Conservation (phyloP, 2,888 invertebrate species). For the Eulithis prunata region DNA sequence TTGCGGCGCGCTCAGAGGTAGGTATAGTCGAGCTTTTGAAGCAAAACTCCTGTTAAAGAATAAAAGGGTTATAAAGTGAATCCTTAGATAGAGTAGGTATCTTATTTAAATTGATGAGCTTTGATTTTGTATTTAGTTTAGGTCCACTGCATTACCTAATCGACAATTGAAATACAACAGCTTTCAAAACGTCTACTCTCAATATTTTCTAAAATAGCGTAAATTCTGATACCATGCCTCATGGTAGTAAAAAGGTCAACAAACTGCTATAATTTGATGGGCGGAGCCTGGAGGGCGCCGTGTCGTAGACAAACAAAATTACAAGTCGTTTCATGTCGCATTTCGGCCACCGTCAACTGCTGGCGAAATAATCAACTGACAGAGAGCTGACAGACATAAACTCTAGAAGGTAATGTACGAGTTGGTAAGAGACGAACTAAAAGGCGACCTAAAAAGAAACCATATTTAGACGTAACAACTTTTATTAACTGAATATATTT, state of each 20-base stretch:
- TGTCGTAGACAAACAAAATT: slow-evolving; percentile 19
- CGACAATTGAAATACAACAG: too few relatives aligned
- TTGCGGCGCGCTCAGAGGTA: neutral
- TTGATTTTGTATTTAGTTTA: too few relatives aligned
- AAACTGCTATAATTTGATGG: slow-evolving; percentile 23
- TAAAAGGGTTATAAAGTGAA: neutral
- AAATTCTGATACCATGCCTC: slow-evolving; percentile 1
- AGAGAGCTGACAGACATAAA: too few relatives aligned
- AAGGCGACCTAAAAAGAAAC: too few relatives aligned
- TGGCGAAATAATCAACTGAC: neutral
- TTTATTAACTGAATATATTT: too few relatives aligned
- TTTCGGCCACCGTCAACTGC: neutral
- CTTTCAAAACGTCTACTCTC: neutral
- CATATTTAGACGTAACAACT: too few relatives aligned
- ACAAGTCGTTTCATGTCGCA: slow-evolving; percentile 16
- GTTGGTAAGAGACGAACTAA: too few relatives aligned
- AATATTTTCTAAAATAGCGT: slow-evolving; percentile 3
- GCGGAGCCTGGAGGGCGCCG: slow-evolving; percentile 10
- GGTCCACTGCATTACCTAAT: too few relatives aligned
- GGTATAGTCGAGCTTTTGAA: slow-evolving; percentile 7
- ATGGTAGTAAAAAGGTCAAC: slow-evolving; percentile 27
- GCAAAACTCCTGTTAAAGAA: neutral
- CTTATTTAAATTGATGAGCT: too few relatives aligned
- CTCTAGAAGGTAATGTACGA: too few relatives aligned
- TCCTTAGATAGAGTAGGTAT: neutral